phyloP scores from a whole-genome alignment of 2,113 vertebrate genomes.

The Dicrurus megarhynchus region DNA sequence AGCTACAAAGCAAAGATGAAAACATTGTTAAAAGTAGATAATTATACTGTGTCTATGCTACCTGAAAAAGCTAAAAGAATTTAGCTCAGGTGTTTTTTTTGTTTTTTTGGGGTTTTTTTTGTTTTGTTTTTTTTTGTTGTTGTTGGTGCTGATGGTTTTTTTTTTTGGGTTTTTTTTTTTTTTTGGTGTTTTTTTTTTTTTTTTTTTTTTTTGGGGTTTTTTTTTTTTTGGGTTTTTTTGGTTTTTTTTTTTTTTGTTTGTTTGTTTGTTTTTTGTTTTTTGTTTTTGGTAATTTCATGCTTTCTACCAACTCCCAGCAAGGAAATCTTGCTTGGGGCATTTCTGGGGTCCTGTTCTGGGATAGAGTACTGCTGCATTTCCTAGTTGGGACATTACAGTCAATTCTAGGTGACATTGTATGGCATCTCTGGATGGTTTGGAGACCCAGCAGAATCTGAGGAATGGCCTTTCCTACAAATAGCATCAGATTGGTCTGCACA shows the following conservation, averaged over 20 bases:
- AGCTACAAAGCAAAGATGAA: background rate
- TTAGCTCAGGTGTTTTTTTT: background rate
- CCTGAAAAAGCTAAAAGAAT: background rate
- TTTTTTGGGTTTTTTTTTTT: background rate
- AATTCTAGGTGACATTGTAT: accelerated
- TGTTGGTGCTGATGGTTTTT: too few relatives aligned
- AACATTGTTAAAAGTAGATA: background rate
- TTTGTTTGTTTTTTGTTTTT: too few relatives aligned
- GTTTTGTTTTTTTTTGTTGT: too few relatives aligned
- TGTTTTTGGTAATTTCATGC: background rate
- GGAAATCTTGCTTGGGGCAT: background rate
- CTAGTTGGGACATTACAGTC: background rate
- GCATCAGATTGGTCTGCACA: accelerated
- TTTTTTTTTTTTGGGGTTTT: too few relatives aligned
- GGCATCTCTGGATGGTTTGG: background rate
- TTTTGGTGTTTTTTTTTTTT: background rate
- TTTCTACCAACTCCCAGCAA: background rate
- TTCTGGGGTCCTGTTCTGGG: background rate
- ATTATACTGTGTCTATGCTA: background rate
- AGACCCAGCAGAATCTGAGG: background rate
- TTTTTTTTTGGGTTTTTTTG: too few relatives aligned
- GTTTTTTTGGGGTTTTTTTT: background rate
- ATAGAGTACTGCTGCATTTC: background rate
- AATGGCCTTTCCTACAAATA: background rate
- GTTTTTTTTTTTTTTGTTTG: background rate